Base-by-base conservation (phyloP, 2,797 vertebrate species). In the Phrynocephalus vlangalii region DNA sequence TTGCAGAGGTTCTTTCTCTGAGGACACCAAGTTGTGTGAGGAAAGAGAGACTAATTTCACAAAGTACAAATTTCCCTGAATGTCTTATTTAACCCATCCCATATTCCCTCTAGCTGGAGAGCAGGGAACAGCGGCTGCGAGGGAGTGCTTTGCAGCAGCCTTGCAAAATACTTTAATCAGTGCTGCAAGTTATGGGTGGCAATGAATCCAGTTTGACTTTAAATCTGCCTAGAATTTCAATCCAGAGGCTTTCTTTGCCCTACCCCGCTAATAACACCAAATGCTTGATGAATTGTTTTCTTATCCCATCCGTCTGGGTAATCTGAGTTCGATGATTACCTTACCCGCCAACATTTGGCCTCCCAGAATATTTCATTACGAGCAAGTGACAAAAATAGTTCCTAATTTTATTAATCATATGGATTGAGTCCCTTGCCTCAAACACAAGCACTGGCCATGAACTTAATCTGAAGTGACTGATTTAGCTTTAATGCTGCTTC, bases 401-500 rank as follows among this genome's bases (percentile, higher is more conserved):
- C 66, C 71, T 84, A 87, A 87, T 84, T 79, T 86, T 86, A 84
- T 81, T 90, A 87, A 76, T 66, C 38, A 30, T 48, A 73, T 82
- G 67, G 66, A 82, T 52, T 85, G 56, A 82, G n/a, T 67, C 73
- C 81, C 50, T 18, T 48, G 52, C 78, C 10, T 82, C 79, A 88
- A 70, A 66, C 76, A 90, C 13, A 4, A 92, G 68, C 66, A 48
- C 63, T 15, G 24, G n/a, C 26, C 60, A 88, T 79, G 92, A 90
- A 83, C 85, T 60, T 68, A 81, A 90, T 1, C 56, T 63, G 44
- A 92, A 91, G 81, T 60, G 86, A 91, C 83, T 82, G 48, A 90
- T 87, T 93, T 90, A 71, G 90, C 90, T 93, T 91, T 88, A 91
- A 90, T 83, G 48, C 81, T 75, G 87, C 38, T 91, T 89, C 79